Base-by-base conservation (phyloP, 2,888 invertebrate species). In the Amorpha juglandis region DNA sequence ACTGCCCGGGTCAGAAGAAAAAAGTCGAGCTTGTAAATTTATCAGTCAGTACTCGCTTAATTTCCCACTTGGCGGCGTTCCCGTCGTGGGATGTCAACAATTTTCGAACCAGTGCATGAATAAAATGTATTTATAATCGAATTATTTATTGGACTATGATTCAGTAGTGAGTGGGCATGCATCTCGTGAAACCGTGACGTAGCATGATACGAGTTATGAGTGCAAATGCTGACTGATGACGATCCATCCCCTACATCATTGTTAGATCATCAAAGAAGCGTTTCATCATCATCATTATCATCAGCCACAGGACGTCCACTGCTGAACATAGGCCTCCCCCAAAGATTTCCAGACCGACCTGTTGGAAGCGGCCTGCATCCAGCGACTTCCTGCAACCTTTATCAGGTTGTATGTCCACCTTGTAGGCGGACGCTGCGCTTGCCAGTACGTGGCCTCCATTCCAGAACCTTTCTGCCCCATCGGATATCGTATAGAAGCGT, bases 71-170 rank as follows among this genome's bases (percentile, higher is more conserved):
- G 63, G 58, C 53, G 38, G 14, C 47, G 63, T 64, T 65, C 65
- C 62, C 63, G 51, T 51, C 42, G 62, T 42, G 38, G 52, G 53
- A 65, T 65, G 58, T 48, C 48, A 58, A 48, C 48, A 58, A 35
- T 65, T 21, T 64, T 47, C 64, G n/a, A 33, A 58, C 35, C 38
- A 11, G 45, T 53, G 47, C 64, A 64, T 63, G 66, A 64, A 71
- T 69, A 69, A 66, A 66, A 51, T 66, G 66, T 69, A 69, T 69
- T 69, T 69, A 63, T 66, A 66, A 63, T 63, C 21, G 4, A 62
- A 53, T 68, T 69, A 64, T 63, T 67, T 63, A 65, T 66, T 66
- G 12, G 55, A 58, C 58, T 19, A 35, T 65, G 64, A 65, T 58
- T 58, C 58, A 35, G 12, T 16, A 64, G 45, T 68, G 63, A 67